Evolutionary conservation across 2,797 vertebrate species (phyloP).

Genomic region (Centropyge bicolor): DNA sequence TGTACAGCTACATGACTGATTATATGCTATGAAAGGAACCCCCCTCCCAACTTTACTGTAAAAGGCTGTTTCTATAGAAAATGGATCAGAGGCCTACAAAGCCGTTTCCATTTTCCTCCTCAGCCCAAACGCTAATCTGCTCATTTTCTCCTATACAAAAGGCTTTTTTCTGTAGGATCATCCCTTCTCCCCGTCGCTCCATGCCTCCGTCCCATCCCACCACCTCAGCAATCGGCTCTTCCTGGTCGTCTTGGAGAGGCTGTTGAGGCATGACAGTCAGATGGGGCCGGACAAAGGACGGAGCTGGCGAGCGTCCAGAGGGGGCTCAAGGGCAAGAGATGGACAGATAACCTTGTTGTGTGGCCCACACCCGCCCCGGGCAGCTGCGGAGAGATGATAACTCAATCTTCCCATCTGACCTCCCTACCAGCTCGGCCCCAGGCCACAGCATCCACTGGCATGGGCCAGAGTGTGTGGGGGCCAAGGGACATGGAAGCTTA

Average conservation of each 20-base stretch:
- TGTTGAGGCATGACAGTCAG: constrained; percentile 66
- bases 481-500: constrained; percentile 10
- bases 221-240: constrained; percentile 45
- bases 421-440: constrained; percentile 32
- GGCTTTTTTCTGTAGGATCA: constrained; percentile 51
- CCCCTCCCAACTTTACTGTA: constrained; percentile 43
- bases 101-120: constrained; percentile 63
- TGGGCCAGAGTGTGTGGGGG: constrained; percentile 34
- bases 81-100: constrained; percentile 60
- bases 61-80: constrained; percentile 59
- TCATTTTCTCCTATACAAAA: constrained; percentile 65
- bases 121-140: constrained; percentile 73
- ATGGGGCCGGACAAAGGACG: constrained; percentile 51
- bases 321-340: constrained; percentile 67
- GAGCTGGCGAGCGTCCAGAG: constrained; percentile 49
- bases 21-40: constrained; percentile 52
- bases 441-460: constrained; percentile 39
- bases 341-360: constrained; percentile 78
- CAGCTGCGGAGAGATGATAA: constrained; percentile 69
- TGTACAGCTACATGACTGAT: constrained; percentile 65
- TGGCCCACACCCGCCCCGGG: constrained; percentile 51
- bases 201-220: constrained; percentile 39
- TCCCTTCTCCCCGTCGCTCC: constrained; percentile 35
- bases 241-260: constrained; percentile 62
- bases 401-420: constrained; percentile 71